Percentiles rank a stretch among this genome's conserved stretches.
Evolutionary conservation across 2,797 vertebrate species (phyloP).

Genomic region (Rhinella marina): DNA sequence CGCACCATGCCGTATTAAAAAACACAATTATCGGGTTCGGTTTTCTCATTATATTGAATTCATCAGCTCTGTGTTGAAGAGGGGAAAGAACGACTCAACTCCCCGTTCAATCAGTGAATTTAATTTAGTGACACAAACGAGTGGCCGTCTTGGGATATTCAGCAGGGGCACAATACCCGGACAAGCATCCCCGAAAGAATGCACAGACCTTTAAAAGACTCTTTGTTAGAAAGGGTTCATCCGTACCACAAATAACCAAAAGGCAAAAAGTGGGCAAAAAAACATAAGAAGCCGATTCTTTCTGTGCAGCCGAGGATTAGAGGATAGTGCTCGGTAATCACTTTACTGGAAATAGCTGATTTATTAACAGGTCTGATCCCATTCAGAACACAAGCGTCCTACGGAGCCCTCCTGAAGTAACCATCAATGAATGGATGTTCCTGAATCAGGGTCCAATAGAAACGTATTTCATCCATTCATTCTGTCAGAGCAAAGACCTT

Average conservation of each 20-base stretch:
- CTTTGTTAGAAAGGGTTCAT: slow-evolving; percentile 52
- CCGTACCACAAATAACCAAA: slow-evolving; percentile 34
- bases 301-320: neutral
- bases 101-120: slow-evolving; percentile 63
- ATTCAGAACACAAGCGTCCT: neutral
- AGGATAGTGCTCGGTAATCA: neutral
- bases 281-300: neutral
- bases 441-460: neutral
- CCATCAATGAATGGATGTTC: neutral
- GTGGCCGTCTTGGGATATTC: slow-evolving; percentile 50
- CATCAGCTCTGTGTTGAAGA: slow-evolving; percentile 65
- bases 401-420: neutral
- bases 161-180: slow-evolving; percentile 36
- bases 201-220: slow-evolving; percentile 14
- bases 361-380: neutral
- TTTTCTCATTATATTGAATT: slow-evolving; percentile 64
- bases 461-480: neutral
- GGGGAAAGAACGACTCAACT: slow-evolving; percentile 44
- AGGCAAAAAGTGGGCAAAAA: slow-evolving; percentile 32
- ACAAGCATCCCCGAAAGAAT: slow-evolving; percentile 44
- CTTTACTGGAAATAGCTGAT: neutral
- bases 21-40: neutral
- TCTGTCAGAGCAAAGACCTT: neutral
- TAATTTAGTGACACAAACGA: slow-evolving; percentile 61
- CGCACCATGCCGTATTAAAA: neutral